Evolutionary conservation across 2,797 vertebrate species (phyloP), one percentile per base, ranked within the genome.

Genomic region (Silurus aristotelis): DNA sequence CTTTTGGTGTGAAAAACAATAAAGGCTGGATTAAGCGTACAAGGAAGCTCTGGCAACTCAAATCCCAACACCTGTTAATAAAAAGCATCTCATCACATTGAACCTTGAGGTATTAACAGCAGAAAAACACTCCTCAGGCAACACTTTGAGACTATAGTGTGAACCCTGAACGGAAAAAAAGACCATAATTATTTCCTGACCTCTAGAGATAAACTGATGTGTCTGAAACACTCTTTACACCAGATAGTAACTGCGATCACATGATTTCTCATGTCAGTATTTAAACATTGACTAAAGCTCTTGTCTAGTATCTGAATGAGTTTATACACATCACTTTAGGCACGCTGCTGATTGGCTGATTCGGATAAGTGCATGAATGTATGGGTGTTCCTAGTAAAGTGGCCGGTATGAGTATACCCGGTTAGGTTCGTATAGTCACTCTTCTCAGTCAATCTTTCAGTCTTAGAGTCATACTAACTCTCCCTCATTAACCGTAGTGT

Each of bases 361-460:
- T 31, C 2, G 2, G 20, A 61, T 61, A 61, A 78, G 3, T 56
- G 52, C 25, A 20, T 27, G 52, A 75, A 19, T 56, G n/a, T 66
- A 63, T 0, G 5, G 58, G 77, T 66, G 61, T 78, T 61, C 56
- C 75, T 78, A 60, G 38, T 78, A 60, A 78, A 43, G n/a, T 78
- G 75, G 27, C 60, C 7, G 13, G 31, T 46, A 38, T 43, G 58
- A 27, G 31, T 83, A 31, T 31, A 52, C 68, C 43, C 66, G 31
- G 15, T n/a, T 1, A 13, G 38, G 8, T 20, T 20, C 60, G 10
- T 14, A n/a, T 22, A 46, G 66, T 86, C 25, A 56, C 72, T 83
- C 87, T 87, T 91, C 88, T 90, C 91, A 89, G 89, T 82, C 90
- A 90, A 88, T 89, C 66, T 27, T 71, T 12, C 83, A 73, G 75